Evolutionary conservation across 2,113 vertebrate species (phyloP).

Genomic region (Meles meles): DNA sequence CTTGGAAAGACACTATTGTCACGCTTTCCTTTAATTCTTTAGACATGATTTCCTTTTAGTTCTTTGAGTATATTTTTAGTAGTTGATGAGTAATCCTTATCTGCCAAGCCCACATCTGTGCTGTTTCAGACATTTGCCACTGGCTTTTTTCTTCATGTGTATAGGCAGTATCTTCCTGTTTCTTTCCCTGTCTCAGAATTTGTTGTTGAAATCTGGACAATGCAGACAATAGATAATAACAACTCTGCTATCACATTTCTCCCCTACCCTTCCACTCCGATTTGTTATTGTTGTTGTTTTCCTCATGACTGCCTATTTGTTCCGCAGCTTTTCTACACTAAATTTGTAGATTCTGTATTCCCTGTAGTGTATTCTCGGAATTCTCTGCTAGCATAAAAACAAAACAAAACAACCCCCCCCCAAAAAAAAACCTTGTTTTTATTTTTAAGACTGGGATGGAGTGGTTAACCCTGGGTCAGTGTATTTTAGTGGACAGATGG

Average conservation of each 20-base stretch:
- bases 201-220: background rate
- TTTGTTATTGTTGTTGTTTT: background rate
- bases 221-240: background rate
- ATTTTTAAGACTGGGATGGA: background rate
- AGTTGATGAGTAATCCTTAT: background rate
- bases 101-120: background rate
- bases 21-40: constrained; percentile 16
- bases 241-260: background rate
- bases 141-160: background rate
- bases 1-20: background rate
- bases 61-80: background rate
- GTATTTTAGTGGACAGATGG: background rate
- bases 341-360: background rate
- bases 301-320: background rate
- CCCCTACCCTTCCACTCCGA: background rate
- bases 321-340: background rate
- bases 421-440: background rate
- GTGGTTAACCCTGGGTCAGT: background rate
- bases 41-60: background rate
- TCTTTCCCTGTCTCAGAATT: background rate
- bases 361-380: background rate
- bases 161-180: background rate
- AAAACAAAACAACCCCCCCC: too few relatives aligned
- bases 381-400: background rate
- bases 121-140: background rate